Conservation (phyloP, 2,888 invertebrate species). For the Adelognathus sp. region DNA sequence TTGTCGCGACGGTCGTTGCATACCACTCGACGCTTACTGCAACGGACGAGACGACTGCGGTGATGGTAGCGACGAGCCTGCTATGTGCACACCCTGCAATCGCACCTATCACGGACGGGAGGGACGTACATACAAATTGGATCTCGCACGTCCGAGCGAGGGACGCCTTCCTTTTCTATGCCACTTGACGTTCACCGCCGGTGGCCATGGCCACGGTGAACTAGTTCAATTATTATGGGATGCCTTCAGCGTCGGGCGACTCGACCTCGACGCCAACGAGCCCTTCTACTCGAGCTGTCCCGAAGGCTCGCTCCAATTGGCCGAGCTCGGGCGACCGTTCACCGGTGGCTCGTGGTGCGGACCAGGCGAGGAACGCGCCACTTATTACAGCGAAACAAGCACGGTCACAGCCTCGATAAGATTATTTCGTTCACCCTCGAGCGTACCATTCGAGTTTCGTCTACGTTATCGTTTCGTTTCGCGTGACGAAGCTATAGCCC, state of each 20-base stretch:
- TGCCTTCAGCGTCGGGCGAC: conserved; percentile 92
- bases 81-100: conserved; percentile 91
- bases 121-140: conserved; percentile 86
- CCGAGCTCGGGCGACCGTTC: conserved; percentile 92
- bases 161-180: conserved; percentile 93
- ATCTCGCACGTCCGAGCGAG: conserved; percentile 87
- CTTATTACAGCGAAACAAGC: conserved; percentile 94
- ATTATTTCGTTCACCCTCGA: conserved; percentile 87
- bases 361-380: conserved; percentile 89
- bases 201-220: conserved; percentile 93
- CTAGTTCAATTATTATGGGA: conserved; percentile 95
- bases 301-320: conserved; percentile 93
- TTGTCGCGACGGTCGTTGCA: conserved; percentile 89
- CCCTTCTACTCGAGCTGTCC: conserved; percentile 88
- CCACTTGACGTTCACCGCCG: conserved; percentile 95
- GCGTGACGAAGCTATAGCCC: conserved; percentile 89
- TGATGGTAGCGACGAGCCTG: conserved; percentile 93
- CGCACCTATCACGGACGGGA: conserved; percentile 95
- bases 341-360: conserved; percentile 96
- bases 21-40: conserved; percentile 93
- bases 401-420: conserved; percentile 93
- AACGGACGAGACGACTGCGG: conserved; percentile 93
- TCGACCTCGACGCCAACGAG: conserved; percentile 85
- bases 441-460: conserved; percentile 90
- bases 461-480: conserved; percentile 91